These are phyloP conservation scores for Limanda limanda DNA, from an alignment of 2,113 vertebrate genomes.

Conservation along the genomic window DNA sequence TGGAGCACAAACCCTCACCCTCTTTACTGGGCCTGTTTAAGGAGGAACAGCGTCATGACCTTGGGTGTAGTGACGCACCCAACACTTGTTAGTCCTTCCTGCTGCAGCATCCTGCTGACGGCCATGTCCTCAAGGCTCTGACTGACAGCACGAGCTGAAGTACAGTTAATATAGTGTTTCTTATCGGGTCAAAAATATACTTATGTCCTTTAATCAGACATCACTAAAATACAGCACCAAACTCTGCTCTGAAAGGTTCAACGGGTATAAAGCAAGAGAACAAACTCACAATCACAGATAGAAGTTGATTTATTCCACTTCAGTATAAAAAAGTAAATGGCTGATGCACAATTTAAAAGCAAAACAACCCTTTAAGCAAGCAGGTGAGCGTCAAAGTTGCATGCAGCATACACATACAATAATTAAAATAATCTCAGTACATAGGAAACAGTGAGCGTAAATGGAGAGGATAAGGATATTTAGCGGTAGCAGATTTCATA, in stretches of 20 bases:
- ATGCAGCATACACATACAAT: slow-evolving; percentile 55
- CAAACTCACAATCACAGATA: background rate
- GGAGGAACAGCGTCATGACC: slow-evolving; percentile 64
- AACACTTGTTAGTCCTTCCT: slow-evolving; percentile 54
- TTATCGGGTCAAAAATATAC: background rate
- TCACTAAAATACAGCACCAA: background rate
- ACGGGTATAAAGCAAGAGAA: background rate
- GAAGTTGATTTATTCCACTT: slow-evolving; percentile 39
- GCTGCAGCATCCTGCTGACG: slow-evolving; percentile 60
- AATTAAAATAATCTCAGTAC: slow-evolving; percentile 17
- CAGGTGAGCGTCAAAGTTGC: slow-evolving; percentile 12
- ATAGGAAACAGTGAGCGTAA: slow-evolving; percentile 4
- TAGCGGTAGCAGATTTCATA: slow-evolving; percentile 15
- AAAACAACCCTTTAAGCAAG: slow-evolving; percentile 13
- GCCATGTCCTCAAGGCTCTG: slow-evolving; percentile 11
- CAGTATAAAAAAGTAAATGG: slow-evolving; percentile 20
- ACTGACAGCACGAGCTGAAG: slow-evolving; percentile 1
- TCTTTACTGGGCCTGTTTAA: background rate
- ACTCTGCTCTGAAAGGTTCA: background rate
- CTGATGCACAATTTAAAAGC: slow-evolving; percentile 12
- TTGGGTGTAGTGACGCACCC: slow-evolving; percentile 63
- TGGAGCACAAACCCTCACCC: background rate
- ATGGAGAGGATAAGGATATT: slow-evolving; percentile 15
- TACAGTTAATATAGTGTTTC: background rate
- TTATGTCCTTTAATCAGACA: too few species aligned